Evolutionary conservation across 2,888 invertebrate species (phyloP), one percentile per base, ranked within the genome.

Genomic region (Pocota personata): DNA sequence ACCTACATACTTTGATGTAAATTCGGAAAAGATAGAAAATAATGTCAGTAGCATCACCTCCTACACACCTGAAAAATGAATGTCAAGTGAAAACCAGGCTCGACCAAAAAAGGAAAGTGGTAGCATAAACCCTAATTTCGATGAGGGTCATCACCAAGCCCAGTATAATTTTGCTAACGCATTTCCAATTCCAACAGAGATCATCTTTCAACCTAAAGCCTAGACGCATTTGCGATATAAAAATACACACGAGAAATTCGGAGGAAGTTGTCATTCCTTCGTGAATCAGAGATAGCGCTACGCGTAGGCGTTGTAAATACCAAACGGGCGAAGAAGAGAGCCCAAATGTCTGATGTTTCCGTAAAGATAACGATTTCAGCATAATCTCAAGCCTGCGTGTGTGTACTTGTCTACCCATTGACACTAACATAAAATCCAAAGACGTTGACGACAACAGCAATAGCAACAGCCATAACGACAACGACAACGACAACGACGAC

Each of bases 261-360:
- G n/a, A 55, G 82, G 72, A 78, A 78, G 82, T 71, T 71, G 77
- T 71, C 75, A 67, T 55, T 16, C 62, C 21, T 50, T n/a, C 43
- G 57, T 58, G 66, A 60, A 78, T 83, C 82, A 72, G 71, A 71
- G 64, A 77, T 46, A 75, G 40, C 40, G 19, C n/a, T 3, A 14
- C 19, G 79, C 52, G 83, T 83, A 67, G 83, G 72, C 67, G 83
- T 60, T 46, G 12, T 64, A 37, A 50, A 79, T 35, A 58, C 67
- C 30, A 64, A 77, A 48, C 16, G 3, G 27, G 55, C 55, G 4
- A 57, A 37, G 52, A 32, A 4, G 24, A 55, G 40, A 75, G 64
- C 57, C 84, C 79, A 75, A 79, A 52, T 76, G 80, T 84, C 80
- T 84, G 84, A 84, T 80, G 66, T 84, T 58, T 76, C 57, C 75